Evolutionary conservation across 2,113 vertebrate species (phyloP).

Genomic region (Ochotona princeps): DNA sequence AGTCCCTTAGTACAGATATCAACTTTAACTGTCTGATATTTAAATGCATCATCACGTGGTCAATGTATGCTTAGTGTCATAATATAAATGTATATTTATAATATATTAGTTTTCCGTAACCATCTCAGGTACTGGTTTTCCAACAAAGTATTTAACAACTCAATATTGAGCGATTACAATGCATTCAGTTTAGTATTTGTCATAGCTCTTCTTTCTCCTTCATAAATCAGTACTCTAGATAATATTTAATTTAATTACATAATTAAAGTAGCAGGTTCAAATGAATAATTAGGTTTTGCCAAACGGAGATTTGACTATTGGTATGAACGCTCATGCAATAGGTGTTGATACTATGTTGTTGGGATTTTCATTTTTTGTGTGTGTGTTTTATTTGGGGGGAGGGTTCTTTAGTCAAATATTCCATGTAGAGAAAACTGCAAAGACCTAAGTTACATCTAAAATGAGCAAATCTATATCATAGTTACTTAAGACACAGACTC

Average conservation of each 20-base stretch:
- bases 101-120: background rate
- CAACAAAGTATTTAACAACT: background rate
- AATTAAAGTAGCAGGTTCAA: background rate
- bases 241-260: background rate
- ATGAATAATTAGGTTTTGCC: background rate
- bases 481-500: background rate
- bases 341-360: background rate
- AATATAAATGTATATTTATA: too few species aligned
- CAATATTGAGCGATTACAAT: background rate
- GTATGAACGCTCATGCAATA: background rate
- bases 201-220: background rate
- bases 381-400: background rate
- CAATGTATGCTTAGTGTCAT: too few species aligned
- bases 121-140: background rate
- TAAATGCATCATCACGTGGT: too few species aligned
- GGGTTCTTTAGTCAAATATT: background rate
- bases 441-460: background rate
- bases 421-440: background rate
- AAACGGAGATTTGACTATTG: background rate
- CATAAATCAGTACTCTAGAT: background rate
- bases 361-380: background rate
- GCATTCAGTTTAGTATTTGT: background rate
- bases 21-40: too few species aligned
- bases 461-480: background rate
- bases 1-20: too few species aligned